These are phyloP conservation scores for Latrodectus hesperus DNA, from an alignment of 2,888 invertebrate genomes.

Conservation along the genomic window DNA sequence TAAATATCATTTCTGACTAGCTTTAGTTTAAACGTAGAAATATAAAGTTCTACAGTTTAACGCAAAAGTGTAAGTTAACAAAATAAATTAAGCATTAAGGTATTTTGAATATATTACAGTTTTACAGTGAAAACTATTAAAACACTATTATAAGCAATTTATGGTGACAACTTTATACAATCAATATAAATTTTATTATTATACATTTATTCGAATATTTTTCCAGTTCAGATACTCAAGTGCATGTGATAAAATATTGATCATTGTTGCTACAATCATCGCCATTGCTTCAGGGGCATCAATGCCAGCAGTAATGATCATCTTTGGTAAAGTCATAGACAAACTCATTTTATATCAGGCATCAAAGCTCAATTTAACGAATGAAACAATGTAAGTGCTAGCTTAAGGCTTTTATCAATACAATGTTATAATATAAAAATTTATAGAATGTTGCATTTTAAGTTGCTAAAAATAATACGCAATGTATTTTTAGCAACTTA, in stretches of 20 bases:
- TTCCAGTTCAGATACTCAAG: conserved; percentile 59
- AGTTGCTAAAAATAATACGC: too few species aligned
- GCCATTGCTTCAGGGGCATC: conserved; percentile 39
- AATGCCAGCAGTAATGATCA: conserved; percentile 55
- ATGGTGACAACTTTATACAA: too few species aligned
- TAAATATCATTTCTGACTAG: too few species aligned
- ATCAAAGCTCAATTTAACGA: conserved; percentile 8
- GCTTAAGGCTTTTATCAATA: neutral
- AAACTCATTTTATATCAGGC: conserved; percentile 15
- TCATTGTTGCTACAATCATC: conserved; percentile 23
- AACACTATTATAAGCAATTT: neutral
- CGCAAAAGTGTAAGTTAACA: too few species aligned
- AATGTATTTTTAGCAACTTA: too few species aligned
- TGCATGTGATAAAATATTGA: conserved; percentile 22
- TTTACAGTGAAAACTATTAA: neutral
- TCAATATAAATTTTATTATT: too few species aligned
- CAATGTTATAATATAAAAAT: too few species aligned
- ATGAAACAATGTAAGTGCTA: conserved; percentile 35
- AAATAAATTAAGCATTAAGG: too few species aligned
- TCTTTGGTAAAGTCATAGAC: conserved; percentile 59
- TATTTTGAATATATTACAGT: neutral
- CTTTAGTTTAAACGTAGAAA: too few species aligned
- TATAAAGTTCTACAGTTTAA: too few species aligned
- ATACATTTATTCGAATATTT: neutral
- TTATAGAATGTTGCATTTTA: too few species aligned